These are phyloP conservation scores for Serranus cabrilla DNA, from an alignment of 2,797 vertebrate species.

Conservation along the genomic window DNA sequence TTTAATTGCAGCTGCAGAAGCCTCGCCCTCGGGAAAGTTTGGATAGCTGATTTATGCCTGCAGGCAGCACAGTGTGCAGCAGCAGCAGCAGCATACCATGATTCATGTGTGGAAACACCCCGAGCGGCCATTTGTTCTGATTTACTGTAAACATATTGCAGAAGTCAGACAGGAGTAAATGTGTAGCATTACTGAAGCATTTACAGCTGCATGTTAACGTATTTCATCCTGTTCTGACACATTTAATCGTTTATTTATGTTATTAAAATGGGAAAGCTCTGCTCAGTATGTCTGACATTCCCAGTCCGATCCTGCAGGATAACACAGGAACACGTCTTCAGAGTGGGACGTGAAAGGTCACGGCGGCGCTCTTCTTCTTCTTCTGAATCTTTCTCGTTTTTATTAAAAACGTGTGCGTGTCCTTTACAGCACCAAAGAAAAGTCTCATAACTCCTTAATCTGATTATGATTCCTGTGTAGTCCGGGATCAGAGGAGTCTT, in stretches of 20 bases:
- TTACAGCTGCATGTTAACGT: neutral
- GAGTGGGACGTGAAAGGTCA: constrained; percentile 3
- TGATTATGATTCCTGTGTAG: constrained; percentile 39
- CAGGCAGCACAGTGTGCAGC: constrained; percentile 64
- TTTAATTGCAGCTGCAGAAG: constrained; percentile 2
- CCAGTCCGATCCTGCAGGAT: neutral
- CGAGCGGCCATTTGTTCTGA: constrained; percentile 23
- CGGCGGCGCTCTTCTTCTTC: neutral
- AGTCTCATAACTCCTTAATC: constrained; percentile 30
- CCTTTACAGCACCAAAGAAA: constrained; percentile 20
- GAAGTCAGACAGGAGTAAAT: neutral
- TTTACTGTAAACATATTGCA: constrained; percentile 38
- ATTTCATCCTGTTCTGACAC: neutral
- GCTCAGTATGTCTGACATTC: neutral
- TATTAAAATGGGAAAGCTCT: too few relatives aligned
- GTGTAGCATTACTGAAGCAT: neutral
- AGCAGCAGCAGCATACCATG: constrained; percentile 26
- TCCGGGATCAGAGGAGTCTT: constrained; percentile 39
- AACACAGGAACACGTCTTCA: neutral
- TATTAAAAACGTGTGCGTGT: constrained; percentile 27
- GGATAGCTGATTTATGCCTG: constrained; percentile 27
- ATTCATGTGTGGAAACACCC: constrained; percentile 60
- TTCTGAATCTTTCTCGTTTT: constrained; percentile 10
- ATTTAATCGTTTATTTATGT: too few relatives aligned
- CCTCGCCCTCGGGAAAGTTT: constrained; percentile 6